Base-by-base conservation (phyloP, 2,888 invertebrate genomes). In the Tribolium freemani region DNA sequence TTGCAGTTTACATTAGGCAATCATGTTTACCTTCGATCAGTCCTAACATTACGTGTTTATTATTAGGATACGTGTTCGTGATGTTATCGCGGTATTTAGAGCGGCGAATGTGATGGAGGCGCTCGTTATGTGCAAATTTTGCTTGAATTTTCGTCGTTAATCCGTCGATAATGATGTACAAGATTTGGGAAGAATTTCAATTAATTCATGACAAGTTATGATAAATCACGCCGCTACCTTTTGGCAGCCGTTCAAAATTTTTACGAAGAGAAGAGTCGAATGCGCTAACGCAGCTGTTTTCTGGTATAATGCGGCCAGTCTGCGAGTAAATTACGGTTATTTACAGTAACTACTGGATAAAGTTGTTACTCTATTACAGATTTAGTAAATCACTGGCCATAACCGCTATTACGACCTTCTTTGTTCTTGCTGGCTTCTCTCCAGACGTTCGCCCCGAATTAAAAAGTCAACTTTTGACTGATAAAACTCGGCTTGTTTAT, bases 331-430 rank as follows among this genome's bases (percentile, higher is more conserved):
- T 78, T 76, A 76, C 76, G 71, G 78, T 79, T 80, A 80, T 80
- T 80, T 79, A 77, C 76, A 75, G 77, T 76, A 79, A 79, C 77
- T 78, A 79, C 76, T 78, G 71, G 76, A 76, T 79, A 70, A 77
- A 73, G 74, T 75, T 78, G 76, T 76, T 77, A 78, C 76, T 80
- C 76, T 73, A 76, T 80, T 79, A 76, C 77, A 77, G 79, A 78
- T 80, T 79, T 75, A 73, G 56, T 78, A 79, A 78, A 80, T 80
- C 77, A 77, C 76, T 51, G 56, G 63, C 72, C 69, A 76, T 78
- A 78, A 75, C 76, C 71, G 70, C 75, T 69, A 75, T 73, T 68
- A 64, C 30, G 10, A 38, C 26, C 50, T 51, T 71, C 58, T 72
- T 75, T 71, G 68, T 71, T 57, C 68, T 63, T 61, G 38, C 76